These are phyloP conservation scores for Solenodon paradoxus DNA, from an alignment of 2,113 vertebrate species.

Conservation along the genomic window DNA sequence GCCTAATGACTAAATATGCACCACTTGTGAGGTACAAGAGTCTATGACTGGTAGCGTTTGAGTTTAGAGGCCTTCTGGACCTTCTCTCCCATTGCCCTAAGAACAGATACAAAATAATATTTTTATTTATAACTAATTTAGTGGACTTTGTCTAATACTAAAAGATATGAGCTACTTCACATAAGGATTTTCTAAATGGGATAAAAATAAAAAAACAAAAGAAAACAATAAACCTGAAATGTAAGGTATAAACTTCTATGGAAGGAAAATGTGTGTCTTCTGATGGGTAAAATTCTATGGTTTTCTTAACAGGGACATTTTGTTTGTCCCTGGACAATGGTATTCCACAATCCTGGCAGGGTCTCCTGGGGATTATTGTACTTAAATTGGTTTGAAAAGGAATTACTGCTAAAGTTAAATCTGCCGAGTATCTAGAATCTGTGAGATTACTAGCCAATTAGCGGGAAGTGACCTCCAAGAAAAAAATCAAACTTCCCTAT, in stretches of 20 bases:
- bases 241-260: neutral
- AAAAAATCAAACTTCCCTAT: neutral
- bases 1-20: neutral
- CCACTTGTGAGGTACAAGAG: neutral
- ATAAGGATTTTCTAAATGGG: neutral
- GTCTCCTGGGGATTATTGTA: conserved; percentile 38
- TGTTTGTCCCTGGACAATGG: conserved; percentile 21
- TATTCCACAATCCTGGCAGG: neutral
- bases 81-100: neutral
- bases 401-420: conserved; percentile 45
- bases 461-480: neutral
- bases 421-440: conserved; percentile 32
- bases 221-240: neutral
- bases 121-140: conserved; percentile 17
- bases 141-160: neutral
- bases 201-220: neutral
- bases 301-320: conserved; percentile 40
- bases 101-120: neutral
- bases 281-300: neutral
- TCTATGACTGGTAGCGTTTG: neutral
- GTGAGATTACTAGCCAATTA: neutral
- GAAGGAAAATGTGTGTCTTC: neutral
- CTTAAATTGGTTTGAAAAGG: conserved; percentile 46
- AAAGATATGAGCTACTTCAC: neutral
- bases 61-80: neutral